Evolutionary conservation across 2,888 invertebrate genomes (phyloP).

Genomic region (Andricus curvator): DNA sequence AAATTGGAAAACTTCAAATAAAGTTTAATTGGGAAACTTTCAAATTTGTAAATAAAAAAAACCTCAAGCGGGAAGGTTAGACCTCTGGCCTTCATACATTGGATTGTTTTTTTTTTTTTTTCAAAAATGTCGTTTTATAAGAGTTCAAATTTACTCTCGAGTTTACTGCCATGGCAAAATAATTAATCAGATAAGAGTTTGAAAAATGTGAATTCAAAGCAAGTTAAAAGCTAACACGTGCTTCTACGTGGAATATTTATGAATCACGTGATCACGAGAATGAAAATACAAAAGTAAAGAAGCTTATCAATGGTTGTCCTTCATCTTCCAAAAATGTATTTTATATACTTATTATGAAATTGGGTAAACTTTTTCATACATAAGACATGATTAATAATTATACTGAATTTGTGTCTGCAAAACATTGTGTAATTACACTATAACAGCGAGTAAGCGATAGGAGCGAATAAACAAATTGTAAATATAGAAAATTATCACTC

Average conservation of each 20-base stretch:
- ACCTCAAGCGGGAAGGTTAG: slow-evolving; percentile 37
- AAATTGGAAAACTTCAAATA: background rate
- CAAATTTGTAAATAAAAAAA: slow-evolving; percentile 33
- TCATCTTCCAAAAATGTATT: too few relatives aligned
- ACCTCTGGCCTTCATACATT: slow-evolving; percentile 16
- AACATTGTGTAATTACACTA: too few relatives aligned
- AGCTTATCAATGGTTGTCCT: background rate
- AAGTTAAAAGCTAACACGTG: background rate
- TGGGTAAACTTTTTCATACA: too few relatives aligned
- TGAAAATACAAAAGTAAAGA: background rate
- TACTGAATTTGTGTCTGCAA: too few relatives aligned
- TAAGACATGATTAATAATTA: too few relatives aligned
- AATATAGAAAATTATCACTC: slow-evolving; percentile 21
- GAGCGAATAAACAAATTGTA: slow-evolving; percentile 22
- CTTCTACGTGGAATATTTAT: too few relatives aligned
- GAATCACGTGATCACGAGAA: too few relatives aligned
- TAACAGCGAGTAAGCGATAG: too few relatives aligned
- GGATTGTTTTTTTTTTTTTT: background rate
- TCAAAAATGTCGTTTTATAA: background rate
- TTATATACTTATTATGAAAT: too few relatives aligned
- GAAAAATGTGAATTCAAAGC: background rate
- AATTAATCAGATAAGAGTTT: background rate
- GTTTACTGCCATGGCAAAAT: background rate
- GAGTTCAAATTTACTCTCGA: background rate
- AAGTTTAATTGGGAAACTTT: background rate